These are phyloP conservation scores for Andrena bucephala DNA, from an alignment of 2,888 invertebrate species.

Conservation along the genomic window DNA sequence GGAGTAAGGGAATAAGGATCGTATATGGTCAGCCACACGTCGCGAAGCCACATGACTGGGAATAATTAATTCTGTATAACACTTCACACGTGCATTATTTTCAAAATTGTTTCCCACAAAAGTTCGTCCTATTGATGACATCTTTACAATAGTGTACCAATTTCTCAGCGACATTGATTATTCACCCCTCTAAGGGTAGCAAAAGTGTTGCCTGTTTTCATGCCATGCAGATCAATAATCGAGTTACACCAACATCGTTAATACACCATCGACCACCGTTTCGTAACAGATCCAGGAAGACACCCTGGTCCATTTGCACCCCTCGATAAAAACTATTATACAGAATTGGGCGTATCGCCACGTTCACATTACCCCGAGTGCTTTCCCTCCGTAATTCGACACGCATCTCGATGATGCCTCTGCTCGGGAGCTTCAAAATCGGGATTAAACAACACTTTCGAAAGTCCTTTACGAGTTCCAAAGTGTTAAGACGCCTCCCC, in stretches of 20 bases:
- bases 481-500: slow-evolving; percentile 2
- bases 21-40: not conserved
- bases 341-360: not conserved
- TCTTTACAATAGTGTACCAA: not conserved
- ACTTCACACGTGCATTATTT: not conserved
- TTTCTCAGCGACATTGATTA: too few relatives aligned
- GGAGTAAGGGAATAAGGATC: not conserved
- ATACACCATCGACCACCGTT: not conserved
- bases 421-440: not conserved
- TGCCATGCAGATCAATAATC: too few relatives aligned
- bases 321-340: too few relatives aligned
- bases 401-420: not conserved
- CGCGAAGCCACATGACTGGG: too few relatives aligned
- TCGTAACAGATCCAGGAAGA: not conserved
- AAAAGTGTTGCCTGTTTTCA: too few relatives aligned
- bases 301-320: not conserved
- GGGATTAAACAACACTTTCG: slow-evolving; percentile 4
- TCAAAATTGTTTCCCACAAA: not conserved
- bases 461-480: slow-evolving; percentile 4
- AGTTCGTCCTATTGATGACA: not conserved
- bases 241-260: not conserved
- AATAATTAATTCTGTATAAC: not conserved
- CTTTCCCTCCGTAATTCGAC: not conserved
- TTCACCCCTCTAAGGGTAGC: too few relatives aligned
- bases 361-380: not conserved